These are phyloP conservation scores for Phoenicopterus ruber DNA, from an alignment of 2,113 vertebrate genomes.

Conservation along the genomic window DNA sequence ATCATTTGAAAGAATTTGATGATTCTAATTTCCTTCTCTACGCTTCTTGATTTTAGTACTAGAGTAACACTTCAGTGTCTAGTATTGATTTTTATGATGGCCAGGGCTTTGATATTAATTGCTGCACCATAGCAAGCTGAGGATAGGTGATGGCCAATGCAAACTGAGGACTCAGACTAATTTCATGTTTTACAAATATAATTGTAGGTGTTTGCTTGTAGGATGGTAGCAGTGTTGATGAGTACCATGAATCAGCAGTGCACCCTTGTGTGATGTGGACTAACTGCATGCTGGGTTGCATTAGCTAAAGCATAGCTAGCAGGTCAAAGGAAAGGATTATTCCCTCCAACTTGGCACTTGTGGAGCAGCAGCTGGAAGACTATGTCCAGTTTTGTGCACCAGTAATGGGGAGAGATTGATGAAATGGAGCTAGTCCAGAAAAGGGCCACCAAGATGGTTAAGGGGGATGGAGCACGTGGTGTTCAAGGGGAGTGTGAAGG, in stretches of 20 bases:
- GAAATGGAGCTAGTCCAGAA: background rate
- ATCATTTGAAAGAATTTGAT: conserved; percentile 39
- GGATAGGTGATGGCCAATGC: background rate
- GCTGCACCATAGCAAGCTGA: background rate
- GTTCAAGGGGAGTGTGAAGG: background rate
- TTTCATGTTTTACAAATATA: background rate
- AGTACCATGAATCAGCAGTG: conserved; percentile 2
- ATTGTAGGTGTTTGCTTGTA: background rate
- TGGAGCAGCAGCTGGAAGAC: background rate
- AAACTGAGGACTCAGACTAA: background rate
- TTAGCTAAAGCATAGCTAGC: background rate
- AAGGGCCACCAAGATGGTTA: background rate
- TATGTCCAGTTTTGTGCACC: background rate
- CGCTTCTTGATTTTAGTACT: background rate
- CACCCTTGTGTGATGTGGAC: background rate
- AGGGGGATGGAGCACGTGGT: background rate
- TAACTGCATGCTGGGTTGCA: background rate
- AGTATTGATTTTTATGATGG: background rate
- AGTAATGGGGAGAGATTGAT: background rate
- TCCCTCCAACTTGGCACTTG: background rate
- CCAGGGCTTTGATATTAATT: background rate
- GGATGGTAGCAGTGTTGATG: background rate
- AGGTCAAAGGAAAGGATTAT: background rate
- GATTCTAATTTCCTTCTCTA: conserved; percentile 38
- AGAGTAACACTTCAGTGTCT: background rate